These are phyloP conservation scores for Ariolimax columbianus DNA, from an alignment of 2,888 invertebrate species.

Conservation along the genomic window DNA sequence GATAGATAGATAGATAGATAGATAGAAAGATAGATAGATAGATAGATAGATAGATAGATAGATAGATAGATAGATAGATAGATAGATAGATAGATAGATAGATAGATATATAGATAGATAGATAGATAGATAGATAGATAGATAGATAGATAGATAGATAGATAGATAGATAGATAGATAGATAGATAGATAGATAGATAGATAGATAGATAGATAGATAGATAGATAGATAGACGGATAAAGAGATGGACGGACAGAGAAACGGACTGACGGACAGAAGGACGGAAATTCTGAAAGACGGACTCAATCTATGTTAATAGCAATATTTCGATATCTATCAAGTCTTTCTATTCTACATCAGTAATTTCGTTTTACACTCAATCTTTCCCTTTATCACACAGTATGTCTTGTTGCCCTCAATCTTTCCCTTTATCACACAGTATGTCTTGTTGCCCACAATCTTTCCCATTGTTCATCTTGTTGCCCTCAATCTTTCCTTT, in stretches of 20 bases:
- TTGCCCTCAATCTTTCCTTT: too few relatives aligned
- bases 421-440: too few relatives aligned
- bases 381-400: too few relatives aligned
- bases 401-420: too few relatives aligned
- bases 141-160: not conserved
- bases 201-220: slow-evolving; percentile 29
- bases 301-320: too few relatives aligned
- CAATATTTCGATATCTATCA: too few relatives aligned
- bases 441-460: too few relatives aligned
- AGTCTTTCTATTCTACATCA: too few relatives aligned
- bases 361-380: too few relatives aligned
- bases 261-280: too few relatives aligned
- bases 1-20: not conserved
- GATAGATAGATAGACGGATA: slow-evolving; percentile 17
- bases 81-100: slow-evolving; percentile 13
- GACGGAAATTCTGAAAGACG: too few relatives aligned
- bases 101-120: not conserved
- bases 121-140: slow-evolving; percentile 1
- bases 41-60: not conserved
- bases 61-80: not conserved
- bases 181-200: not conserved
- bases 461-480: too few relatives aligned
- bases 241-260: not conserved
- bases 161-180: not conserved
- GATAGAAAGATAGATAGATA: not conserved